A percentile compares a stretch with the other conserved stretches of the same genome.
phyloP scores from a whole-genome alignment of 1,140 invertebrate species.

The Hylyphantes graminicola region DNA sequence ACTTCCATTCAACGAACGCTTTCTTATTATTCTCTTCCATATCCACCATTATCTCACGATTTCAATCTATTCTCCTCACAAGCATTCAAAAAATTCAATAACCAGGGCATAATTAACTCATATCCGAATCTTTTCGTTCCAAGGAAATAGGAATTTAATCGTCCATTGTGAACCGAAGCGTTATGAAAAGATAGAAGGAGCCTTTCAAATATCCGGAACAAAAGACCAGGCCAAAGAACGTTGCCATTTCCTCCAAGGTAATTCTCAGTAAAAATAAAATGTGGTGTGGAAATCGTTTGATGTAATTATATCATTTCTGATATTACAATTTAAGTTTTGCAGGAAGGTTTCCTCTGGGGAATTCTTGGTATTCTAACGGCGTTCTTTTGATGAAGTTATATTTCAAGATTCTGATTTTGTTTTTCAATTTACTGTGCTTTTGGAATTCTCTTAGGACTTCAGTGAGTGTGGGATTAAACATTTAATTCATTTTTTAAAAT shows the following conservation, averaged over 20 bases:
- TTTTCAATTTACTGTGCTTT: no score
- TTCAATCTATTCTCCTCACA: slow-evolving; percentile 14
- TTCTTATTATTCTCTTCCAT: no score
- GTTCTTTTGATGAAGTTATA: no score
- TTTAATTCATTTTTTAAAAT: no score
- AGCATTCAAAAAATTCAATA: slow-evolving; percentile 48
- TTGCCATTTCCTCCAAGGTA: slow-evolving; percentile 26
- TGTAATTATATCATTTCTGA: slow-evolving; percentile 41
- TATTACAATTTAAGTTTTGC: slow-evolving; percentile 28
- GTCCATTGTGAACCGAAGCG: slow-evolving; percentile 15
- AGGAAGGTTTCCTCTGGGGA: slow-evolving; percentile 16
- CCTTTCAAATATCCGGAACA: slow-evolving; percentile 37
- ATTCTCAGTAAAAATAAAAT: slow-evolving; percentile 39
- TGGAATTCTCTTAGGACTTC: no score
- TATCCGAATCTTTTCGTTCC: not conserved
- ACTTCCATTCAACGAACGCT: no score
- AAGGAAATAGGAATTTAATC: slow-evolving; percentile 42
- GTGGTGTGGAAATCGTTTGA: slow-evolving; percentile 16
- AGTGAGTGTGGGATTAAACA: no score
- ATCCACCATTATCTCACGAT: slow-evolving; percentile 9
- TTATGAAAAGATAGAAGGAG: not conserved
- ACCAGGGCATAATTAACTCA: slow-evolving; percentile 36
- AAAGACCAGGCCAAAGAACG: slow-evolving; percentile 14
- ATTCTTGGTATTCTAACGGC: slow-evolving; percentile 8
- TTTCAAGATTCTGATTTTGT: no score